Evolutionary conservation across 2,797 vertebrate species (phyloP).

Genomic region (Sitta carolinensis): DNA sequence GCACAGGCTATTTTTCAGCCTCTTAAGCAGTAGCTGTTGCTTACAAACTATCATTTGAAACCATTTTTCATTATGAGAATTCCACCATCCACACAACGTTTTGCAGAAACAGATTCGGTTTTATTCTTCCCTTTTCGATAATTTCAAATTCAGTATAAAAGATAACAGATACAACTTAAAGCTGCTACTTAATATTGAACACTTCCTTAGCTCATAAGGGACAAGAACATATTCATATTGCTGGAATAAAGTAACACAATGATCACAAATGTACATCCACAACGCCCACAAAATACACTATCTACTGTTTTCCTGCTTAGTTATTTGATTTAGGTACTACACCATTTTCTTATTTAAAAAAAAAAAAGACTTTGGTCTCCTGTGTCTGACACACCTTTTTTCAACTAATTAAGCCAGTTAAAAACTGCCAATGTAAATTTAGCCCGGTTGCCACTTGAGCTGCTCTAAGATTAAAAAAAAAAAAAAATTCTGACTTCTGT

Average conservation of each 20-base stretch:
- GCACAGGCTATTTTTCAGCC: background rate
- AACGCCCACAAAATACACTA: background rate
- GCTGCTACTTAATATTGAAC: background rate
- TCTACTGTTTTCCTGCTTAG: background rate
- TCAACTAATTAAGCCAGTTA: background rate
- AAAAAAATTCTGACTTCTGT: background rate
- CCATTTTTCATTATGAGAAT: background rate
- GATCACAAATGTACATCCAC: background rate
- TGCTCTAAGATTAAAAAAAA: background rate
- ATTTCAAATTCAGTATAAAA: background rate
- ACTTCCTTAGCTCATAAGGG: background rate
- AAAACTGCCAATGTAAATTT: background rate
- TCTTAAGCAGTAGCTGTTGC: background rate
- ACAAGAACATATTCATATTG: background rate
- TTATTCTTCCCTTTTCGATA: background rate
- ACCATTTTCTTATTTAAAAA: background rate
- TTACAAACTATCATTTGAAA: background rate
- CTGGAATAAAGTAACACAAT: background rate
- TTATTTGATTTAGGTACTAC: background rate
- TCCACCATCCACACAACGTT: background rate
- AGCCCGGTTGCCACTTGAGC: background rate
- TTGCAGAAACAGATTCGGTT: background rate
- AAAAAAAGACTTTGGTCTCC: background rate
- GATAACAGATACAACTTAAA: background rate
- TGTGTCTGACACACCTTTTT: accelerated